phyloP scores from a whole-genome alignment of 2,888 invertebrate species.

The Drosophila kambysellisi region DNA sequence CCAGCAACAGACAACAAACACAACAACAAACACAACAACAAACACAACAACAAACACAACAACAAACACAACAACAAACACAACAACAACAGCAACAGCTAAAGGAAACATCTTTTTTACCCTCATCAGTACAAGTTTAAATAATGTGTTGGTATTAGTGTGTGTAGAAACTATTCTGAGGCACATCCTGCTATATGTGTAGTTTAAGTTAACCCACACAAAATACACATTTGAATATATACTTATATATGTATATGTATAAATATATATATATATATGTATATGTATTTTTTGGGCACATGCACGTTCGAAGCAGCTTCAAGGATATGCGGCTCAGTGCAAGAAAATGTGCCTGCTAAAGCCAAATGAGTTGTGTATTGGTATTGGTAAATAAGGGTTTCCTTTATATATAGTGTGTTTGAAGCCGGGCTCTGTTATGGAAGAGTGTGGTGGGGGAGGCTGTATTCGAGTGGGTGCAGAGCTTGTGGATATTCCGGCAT shows the following conservation, averaged over 20 bases:
- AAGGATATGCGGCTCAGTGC: slow-evolving; percentile 61
- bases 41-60: slow-evolving; percentile 18
- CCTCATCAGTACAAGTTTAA: slow-evolving; percentile 76
- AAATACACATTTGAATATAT: slow-evolving; percentile 33
- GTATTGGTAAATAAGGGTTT: slow-evolving; percentile 16
- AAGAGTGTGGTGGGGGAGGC: background rate
- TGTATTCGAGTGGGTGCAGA: slow-evolving; percentile 10
- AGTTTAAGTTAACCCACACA: slow-evolving; percentile 55
- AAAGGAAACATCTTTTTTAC: slow-evolving; percentile 76
- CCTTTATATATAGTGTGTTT: slow-evolving; percentile 19
- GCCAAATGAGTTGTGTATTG: slow-evolving; percentile 18
- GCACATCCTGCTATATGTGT: slow-evolving; percentile 65
- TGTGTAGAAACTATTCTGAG: slow-evolving; percentile 61
- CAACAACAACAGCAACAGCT: slow-evolving; percentile 23
- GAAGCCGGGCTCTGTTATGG: slow-evolving; percentile 11
- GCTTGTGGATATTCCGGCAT: slow-evolving; percentile 8
- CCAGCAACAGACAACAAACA: slow-evolving; percentile 32
- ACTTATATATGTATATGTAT: slow-evolving; percentile 11
- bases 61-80: slow-evolving; percentile 24
- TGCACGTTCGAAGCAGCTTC: slow-evolving; percentile 53
- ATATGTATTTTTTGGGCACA: slow-evolving; percentile 40
- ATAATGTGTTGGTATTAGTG: slow-evolving; percentile 63
- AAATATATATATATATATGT: background rate
- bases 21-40: slow-evolving; percentile 21
- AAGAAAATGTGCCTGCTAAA: slow-evolving; percentile 60